Conservation (phyloP, 2,888 invertebrate species). For the Scaptomyza flava region DNA sequence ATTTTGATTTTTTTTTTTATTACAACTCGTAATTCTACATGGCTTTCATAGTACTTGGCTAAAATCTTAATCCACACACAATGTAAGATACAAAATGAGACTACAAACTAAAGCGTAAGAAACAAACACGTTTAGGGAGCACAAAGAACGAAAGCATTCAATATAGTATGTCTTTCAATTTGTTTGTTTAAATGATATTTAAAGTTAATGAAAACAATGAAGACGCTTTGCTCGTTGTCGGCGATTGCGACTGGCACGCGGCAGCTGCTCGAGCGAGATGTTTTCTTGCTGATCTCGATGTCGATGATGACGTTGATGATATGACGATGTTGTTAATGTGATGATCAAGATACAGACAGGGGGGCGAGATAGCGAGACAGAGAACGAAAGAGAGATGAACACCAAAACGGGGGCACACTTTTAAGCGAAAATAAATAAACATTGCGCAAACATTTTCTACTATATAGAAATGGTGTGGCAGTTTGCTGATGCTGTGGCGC, state of each 20-base stretch:
- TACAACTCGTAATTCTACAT: conserved; percentile 55
- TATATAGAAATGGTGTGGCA: conserved; percentile 26
- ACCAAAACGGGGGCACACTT: conserved; percentile 29
- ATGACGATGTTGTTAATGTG: conserved; percentile 24
- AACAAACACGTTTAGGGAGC: conserved; percentile 35
- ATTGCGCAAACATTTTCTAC: conserved; percentile 63
- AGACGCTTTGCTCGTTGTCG: conserved; percentile 15
- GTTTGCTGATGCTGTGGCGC: conserved; percentile 21
- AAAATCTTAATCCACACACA: conserved; percentile 38
- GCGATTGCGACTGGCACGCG: conserved; percentile 33
- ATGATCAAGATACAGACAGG: conserved; percentile 15
- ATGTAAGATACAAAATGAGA: conserved; percentile 14
- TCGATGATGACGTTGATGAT: conserved; percentile 28
- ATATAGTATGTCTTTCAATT: not conserved
- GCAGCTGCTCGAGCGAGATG: conserved; percentile 28
- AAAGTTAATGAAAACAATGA: conserved; percentile 59
- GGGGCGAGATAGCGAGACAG: too few relatives aligned
- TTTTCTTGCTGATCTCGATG: not conserved
- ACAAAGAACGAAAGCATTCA: conserved; percentile 23
- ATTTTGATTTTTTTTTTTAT: conserved; percentile 54
- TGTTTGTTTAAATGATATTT: conserved; percentile 47
- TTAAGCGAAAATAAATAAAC: conserved; percentile 54
- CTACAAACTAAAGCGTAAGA: conserved; percentile 59
- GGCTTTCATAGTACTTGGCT: conserved; percentile 44
- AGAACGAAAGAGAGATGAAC: conserved; percentile 32